Conservation (phyloP, 2,113 vertebrate species). For the Chauna torquata region DNA sequence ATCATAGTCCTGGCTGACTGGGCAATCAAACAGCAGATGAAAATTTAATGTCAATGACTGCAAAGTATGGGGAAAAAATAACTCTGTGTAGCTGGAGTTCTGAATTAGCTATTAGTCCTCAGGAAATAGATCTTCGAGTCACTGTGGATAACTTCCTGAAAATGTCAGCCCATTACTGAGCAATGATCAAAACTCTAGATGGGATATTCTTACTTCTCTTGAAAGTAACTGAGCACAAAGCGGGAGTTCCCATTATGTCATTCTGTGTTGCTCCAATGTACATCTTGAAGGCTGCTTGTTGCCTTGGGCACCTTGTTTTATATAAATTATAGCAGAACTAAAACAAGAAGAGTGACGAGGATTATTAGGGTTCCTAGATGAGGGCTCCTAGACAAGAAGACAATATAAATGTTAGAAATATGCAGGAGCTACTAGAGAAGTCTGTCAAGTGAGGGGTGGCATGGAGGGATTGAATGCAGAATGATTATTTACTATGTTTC, state of each 20-base stretch:
- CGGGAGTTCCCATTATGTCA: conserved; percentile 28
- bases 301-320: neutral
- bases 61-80: neutral
- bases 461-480: neutral
- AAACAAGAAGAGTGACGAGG: neutral
- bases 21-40: neutral
- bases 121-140: neutral
- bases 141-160: neutral
- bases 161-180: neutral
- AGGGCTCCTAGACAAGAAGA: neutral
- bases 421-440: neutral
- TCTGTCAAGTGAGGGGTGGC: neutral
- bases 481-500: neutral
- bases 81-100: neutral
- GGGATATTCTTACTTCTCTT: neutral
- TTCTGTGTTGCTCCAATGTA: neutral
- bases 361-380: neutral
- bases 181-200: neutral
- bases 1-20: neutral
- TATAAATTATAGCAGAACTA: neutral
- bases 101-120: neutral
- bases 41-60: neutral
- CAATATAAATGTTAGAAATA: neutral
- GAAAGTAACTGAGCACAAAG: neutral
- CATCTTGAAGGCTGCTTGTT: neutral